Evolutionary conservation across 2,797 vertebrate genomes (phyloP), one percentile per base, ranked within the genome.

Genomic region (Pseudomugil gertrudae): DNA sequence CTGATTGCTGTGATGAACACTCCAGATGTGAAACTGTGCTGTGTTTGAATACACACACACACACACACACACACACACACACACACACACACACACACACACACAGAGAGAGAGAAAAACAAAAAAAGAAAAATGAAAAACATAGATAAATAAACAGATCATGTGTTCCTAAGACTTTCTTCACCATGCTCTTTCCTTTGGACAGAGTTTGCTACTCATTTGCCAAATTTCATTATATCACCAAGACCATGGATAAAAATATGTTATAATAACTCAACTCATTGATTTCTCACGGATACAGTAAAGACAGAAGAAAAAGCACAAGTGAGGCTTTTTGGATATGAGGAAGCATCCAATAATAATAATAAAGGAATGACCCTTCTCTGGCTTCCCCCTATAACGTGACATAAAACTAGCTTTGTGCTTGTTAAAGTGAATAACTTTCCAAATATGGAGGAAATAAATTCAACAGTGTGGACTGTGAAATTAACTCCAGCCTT

Each of bases 241-340:
- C 81, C 51, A 43, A 70, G 70, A 84, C 62, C 58, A 66, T 21
- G 79, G 78, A 76, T 81, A 32, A 9, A 73, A 90, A 91, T 91
- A 84, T 93, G 92, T 81, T 93, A 92, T 90, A 91, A 87, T 89
- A 80, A 85, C 87, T 87, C 88, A 86, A 80, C 87, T 85, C 86
- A 71, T 84, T 69, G 52, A 67, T 70, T 88, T 76, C 72, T 85
- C 57, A 64, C 78, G 71, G 63, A 78, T 36, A 76, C 63, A 80
- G 72, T 53, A 74, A 84, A 69, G 62, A 40, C 51, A 72, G 80
- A 71, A 85, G 73, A 78, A 72, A 69, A 84, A 80, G 57, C 62
- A 71, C 9, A 65, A 70, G 55, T 57, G 57, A 58, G 70, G 19
- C 40, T 64, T 77, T 69, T 68, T 66, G 56, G 52, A 83, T 57